These are phyloP conservation scores for Endotricha flammealis DNA, from an alignment of 2,888 invertebrate species.

Conservation along the genomic window DNA sequence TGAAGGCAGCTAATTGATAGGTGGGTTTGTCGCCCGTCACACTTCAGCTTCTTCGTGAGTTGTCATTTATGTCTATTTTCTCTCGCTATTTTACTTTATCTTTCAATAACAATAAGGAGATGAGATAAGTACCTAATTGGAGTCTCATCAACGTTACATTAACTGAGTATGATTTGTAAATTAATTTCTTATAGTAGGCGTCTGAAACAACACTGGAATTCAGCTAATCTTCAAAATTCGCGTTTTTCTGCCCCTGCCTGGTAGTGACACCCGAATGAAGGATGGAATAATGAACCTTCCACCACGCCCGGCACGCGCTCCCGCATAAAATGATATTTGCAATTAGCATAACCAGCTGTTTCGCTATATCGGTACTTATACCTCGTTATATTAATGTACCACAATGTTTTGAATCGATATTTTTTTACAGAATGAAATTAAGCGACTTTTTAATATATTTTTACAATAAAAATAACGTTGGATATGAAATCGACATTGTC, in stretches of 20 bases:
- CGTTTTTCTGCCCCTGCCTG: constrained; percentile 28
- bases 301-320: constrained; percentile 48
- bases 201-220: constrained; percentile 12
- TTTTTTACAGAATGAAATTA: not conserved
- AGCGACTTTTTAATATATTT: no score
- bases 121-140: no score
- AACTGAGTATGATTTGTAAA: no score
- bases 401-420: not conserved
- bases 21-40: constrained; percentile 42
- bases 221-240: constrained; percentile 34
- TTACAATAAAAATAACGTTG: no score
- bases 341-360: constrained; percentile 53
- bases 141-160: no score
- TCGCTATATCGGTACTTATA: constrained; percentile 4
- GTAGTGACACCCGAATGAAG: constrained; percentile 58
- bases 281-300: constrained; percentile 54
- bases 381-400: constrained; percentile 4
- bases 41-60: constrained; percentile 25
- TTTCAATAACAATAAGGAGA: not conserved
- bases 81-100: constrained; percentile 16
- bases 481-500: no score
- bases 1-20: constrained; percentile 72
- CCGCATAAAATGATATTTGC: constrained; percentile 51
- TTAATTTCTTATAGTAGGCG: no score
- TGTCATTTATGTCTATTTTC: constrained; percentile 33